Evolutionary conservation across 2,113 vertebrate genomes (phyloP).

Genomic region (Paratilapia polleni): DNA sequence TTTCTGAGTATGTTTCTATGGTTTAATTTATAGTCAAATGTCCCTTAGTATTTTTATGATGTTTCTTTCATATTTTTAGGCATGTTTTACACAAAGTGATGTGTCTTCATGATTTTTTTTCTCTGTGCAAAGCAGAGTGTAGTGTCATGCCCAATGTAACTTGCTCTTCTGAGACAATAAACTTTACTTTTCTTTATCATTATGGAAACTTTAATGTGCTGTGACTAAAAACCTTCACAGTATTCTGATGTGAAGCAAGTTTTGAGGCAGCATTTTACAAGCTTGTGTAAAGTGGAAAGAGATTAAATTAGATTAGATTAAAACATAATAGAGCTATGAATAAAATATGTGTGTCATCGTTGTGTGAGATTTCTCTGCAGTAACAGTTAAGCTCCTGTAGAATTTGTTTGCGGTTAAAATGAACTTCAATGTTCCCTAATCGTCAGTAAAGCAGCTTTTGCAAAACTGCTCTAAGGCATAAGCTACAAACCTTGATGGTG

Average conservation of each 20-base stretch:
- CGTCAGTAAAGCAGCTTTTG: not conserved
- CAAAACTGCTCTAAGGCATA: constrained; percentile 1
- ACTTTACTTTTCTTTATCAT: too few species aligned
- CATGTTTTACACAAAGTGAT: too few species aligned
- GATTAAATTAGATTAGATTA: not conserved
- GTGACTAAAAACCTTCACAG: not conserved
- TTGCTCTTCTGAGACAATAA: too few species aligned
- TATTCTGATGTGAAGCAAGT: not conserved
- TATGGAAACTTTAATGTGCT: not conserved
- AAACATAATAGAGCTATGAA: not conserved
- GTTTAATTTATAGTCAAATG: not conserved
- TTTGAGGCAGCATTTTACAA: not conserved
- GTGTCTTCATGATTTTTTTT: too few species aligned
- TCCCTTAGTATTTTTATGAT: too few species aligned
- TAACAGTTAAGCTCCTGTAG: not conserved
- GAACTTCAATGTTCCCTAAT: not conserved
- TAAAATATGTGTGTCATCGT: not conserved
- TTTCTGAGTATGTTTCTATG: not conserved
- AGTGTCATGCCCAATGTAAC: not conserved
- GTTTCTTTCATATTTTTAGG: too few species aligned
- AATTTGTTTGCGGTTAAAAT: constrained; percentile 5
- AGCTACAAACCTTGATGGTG: not conserved
- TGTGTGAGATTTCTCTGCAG: not conserved
- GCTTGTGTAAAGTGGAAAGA: not conserved
- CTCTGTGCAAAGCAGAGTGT: not conserved